Evolutionary conservation across 2,888 invertebrate genomes (phyloP).

Genomic region (Heteromyza rotundicornis): DNA sequence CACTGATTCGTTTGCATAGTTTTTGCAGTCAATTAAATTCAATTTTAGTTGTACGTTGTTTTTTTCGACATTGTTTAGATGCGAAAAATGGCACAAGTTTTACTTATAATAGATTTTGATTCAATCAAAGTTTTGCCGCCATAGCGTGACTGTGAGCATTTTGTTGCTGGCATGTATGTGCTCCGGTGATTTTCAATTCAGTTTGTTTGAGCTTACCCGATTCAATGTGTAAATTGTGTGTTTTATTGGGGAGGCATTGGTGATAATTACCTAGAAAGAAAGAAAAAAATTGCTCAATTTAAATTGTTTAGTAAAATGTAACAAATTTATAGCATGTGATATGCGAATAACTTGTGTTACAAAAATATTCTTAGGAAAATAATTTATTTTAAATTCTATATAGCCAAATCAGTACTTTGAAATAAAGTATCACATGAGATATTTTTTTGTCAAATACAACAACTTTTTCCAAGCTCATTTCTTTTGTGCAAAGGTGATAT

Average conservation of each 20-base stretch:
- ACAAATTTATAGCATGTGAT: too few relatives aligned
- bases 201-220: neutral
- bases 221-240: neutral
- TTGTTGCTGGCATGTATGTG: neutral
- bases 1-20: slow-evolving; percentile 21
- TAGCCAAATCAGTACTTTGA: too few relatives aligned
- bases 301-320: too few relatives aligned
- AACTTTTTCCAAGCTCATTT: too few relatives aligned
- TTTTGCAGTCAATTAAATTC: slow-evolving; percentile 43
- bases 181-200: neutral
- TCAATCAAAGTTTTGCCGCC: neutral
- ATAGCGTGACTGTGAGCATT: neutral
- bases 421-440: too few relatives aligned
- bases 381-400: too few relatives aligned
- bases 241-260: neutral
- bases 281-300: neutral
- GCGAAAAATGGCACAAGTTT: slow-evolving; percentile 10
- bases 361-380: too few relatives aligned
- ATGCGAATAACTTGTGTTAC: too few relatives aligned
- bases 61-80: slow-evolving; percentile 13
- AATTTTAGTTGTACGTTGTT: slow-evolving; percentile 28
- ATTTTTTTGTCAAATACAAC: too few relatives aligned
- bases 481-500: too few relatives aligned
- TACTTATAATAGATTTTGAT: neutral
- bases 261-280: slow-evolving; percentile 15